Conservation (phyloP, 2,888 invertebrate species). For the Aleiodes testaceus region DNA sequence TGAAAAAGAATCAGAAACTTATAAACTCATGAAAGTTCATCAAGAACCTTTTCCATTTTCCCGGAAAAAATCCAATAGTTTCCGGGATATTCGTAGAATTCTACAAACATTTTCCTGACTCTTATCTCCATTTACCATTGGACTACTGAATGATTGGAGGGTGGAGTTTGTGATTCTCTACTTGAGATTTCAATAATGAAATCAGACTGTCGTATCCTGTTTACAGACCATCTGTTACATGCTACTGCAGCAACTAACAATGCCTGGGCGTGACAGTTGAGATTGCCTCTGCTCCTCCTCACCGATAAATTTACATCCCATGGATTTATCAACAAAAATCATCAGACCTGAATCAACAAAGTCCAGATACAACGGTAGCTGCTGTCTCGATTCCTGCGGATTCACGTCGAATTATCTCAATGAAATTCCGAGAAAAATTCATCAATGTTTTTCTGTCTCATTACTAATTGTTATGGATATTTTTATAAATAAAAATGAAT, state of each 20-base stretch:
- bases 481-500: too few relatives aligned
- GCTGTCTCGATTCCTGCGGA: background rate
- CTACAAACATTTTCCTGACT: too few relatives aligned
- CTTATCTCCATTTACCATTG: too few relatives aligned
- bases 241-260: conserved; percentile 10
- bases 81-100: background rate
- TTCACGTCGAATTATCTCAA: background rate
- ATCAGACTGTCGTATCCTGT: conserved; percentile 27
- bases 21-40: too few relatives aligned
- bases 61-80: background rate
- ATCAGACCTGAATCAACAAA: conserved; percentile 6
- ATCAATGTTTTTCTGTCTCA: background rate
- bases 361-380: background rate
- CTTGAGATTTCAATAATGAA: conserved; percentile 5
- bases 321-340: background rate
- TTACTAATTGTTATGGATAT: background rate
- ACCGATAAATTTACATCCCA: background rate
- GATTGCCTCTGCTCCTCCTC: too few relatives aligned
- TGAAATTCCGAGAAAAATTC: background rate
- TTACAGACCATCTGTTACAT: conserved; percentile 25
- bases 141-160: conserved; percentile 6
- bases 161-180: background rate
- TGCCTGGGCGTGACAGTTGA: background rate
- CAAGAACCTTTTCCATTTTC: too few relatives aligned
- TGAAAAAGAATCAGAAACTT: too few relatives aligned